These are phyloP conservation scores for Nephrocerus scutellatus DNA, from an alignment of 2,888 invertebrate species.

Conservation along the genomic window DNA sequence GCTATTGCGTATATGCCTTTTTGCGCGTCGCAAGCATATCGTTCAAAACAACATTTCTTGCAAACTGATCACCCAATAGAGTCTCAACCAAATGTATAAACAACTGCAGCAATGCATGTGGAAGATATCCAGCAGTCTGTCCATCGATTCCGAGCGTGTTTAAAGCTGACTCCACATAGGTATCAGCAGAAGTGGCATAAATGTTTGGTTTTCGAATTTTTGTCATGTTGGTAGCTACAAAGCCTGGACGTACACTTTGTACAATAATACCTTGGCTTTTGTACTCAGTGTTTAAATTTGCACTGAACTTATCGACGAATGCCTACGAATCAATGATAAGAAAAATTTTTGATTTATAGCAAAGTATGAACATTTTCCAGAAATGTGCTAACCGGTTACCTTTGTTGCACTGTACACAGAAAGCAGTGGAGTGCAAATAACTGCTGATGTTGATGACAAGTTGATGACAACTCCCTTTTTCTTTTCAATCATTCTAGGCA, in stretches of 20 bases:
- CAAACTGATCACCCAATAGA: slow-evolving; percentile 35
- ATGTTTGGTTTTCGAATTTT: slow-evolving; percentile 66
- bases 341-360: too few species aligned
- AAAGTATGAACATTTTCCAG: slow-evolving; percentile 1
- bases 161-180: slow-evolving; percentile 65
- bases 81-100: slow-evolving; percentile 28
- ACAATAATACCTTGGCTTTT: slow-evolving; percentile 63
- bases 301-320: slow-evolving; percentile 73
- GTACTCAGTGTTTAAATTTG: slow-evolving; percentile 70
- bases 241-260: slow-evolving; percentile 79
- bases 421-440: slow-evolving; percentile 74
- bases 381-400: too few species aligned
- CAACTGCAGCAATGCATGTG: slow-evolving; percentile 39
- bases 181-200: slow-evolving; percentile 68
- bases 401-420: slow-evolving; percentile 85
- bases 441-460: slow-evolving; percentile 75
- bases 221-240: slow-evolving; percentile 87
- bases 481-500: slow-evolving; percentile 78
- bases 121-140: slow-evolving; percentile 67
- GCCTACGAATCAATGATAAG: slow-evolving; percentile 51
- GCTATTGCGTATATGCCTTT: too few species aligned
- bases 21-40: slow-evolving; percentile 35
- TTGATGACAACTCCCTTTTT: slow-evolving; percentile 82
- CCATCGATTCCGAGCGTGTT: slow-evolving; percentile 62
- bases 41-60: slow-evolving; percentile 36